These are phyloP conservation scores for Rambutsinella grinnellia DNA, from an alignment of 2,888 invertebrate species.

Conservation along the genomic window DNA sequence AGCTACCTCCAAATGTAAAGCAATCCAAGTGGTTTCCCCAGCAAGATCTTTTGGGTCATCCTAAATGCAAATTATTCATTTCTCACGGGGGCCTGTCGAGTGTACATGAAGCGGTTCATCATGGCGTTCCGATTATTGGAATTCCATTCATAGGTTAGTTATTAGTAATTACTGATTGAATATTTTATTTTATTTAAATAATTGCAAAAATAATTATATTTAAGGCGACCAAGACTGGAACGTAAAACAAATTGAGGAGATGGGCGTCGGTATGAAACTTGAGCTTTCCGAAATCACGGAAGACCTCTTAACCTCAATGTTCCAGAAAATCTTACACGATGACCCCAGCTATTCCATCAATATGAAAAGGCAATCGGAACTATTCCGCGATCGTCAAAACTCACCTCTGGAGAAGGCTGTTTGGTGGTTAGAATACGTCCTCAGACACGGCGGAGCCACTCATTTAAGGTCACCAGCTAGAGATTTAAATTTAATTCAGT, in stretches of 20 bases:
- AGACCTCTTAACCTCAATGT: neutral
- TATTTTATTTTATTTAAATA: constrained; percentile 69
- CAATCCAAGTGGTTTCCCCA: constrained; percentile 81
- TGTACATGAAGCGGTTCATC: constrained; percentile 74
- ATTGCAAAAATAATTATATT: too few species aligned
- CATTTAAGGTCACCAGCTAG: constrained; percentile 31
- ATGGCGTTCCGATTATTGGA: constrained; percentile 74
- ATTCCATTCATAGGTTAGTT: constrained; percentile 72
- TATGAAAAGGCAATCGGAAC: neutral
- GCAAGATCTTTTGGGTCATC: constrained; percentile 82
- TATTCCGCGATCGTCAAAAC: constrained; percentile 40
- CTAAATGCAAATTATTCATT: constrained; percentile 74
- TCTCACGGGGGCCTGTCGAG: constrained; percentile 79
- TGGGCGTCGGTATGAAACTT: constrained; percentile 1
- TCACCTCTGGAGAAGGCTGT: constrained; percentile 68
- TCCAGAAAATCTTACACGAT: neutral
- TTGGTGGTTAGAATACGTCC: constrained; percentile 65
- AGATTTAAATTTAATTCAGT: constrained; percentile 2
- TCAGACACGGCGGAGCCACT: constrained; percentile 60
- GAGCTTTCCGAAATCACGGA: constrained; percentile 12
- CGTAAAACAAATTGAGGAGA: constrained; percentile 23
- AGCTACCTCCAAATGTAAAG: constrained; percentile 75
- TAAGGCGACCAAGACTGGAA: constrained; percentile 21
- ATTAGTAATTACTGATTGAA: constrained; percentile 71
- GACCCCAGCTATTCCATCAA: neutral